Conservation (phyloP, 2,113 vertebrate species). For the Psilopsiagon aymara region DNA sequence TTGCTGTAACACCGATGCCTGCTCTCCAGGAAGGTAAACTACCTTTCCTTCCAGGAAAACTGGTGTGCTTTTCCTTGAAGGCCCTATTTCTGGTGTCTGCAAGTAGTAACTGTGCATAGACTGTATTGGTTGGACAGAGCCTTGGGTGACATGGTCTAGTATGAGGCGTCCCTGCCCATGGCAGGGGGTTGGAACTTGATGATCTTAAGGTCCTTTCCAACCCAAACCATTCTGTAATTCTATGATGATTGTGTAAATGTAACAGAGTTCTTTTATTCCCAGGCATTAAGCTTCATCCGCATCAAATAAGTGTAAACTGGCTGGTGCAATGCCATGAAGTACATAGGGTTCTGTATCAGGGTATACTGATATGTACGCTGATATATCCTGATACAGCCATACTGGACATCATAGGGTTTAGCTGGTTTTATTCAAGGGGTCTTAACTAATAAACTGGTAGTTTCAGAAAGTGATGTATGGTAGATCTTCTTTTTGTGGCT, state of each 20-base stretch:
- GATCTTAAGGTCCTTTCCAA: neutral
- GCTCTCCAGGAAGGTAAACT: neutral
- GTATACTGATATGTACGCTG: neutral
- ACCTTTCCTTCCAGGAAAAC: neutral
- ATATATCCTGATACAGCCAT: neutral
- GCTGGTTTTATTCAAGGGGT: neutral
- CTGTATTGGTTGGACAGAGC: neutral
- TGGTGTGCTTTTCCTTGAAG: neutral
- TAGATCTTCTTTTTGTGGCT: neutral
- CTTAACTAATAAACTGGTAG: neutral
- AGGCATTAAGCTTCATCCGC: constrained; percentile 84
- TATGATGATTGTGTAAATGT: neutral
- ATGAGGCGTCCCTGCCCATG: neutral
- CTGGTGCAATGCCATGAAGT: constrained; percentile 75
- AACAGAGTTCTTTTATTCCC: neutral
- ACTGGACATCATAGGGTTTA: neutral
- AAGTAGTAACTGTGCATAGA: neutral
- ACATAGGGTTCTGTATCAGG: constrained; percentile 81
- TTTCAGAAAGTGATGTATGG: neutral
- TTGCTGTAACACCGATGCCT: neutral
- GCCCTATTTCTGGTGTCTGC: neutral
- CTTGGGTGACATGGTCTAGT: neutral
- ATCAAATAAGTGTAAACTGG: constrained; percentile 91
- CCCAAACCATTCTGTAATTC: neutral
- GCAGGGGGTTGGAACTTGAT: neutral